Conservation (phyloP, 2,888 invertebrate species). For the Elegia similella region DNA sequence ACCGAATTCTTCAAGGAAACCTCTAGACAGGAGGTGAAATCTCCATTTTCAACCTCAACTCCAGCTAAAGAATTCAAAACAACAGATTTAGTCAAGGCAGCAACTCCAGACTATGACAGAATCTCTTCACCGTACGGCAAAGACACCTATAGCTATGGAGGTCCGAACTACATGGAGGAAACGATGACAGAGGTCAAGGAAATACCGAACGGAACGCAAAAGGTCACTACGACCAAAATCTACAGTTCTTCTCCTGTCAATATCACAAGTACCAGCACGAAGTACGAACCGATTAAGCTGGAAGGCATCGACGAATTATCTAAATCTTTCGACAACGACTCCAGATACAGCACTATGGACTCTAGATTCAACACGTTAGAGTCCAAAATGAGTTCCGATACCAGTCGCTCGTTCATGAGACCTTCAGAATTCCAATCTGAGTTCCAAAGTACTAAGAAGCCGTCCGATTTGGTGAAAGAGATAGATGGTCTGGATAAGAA, state of each 20-base stretch:
- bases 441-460: constrained; percentile 55
- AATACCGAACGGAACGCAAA: constrained; percentile 79
- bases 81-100: constrained; percentile 63
- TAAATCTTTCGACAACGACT: constrained; percentile 76
- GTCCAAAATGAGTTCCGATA: constrained; percentile 72
- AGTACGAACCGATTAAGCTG: constrained; percentile 70
- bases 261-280: constrained; percentile 71
- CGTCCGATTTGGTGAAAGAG: constrained; percentile 67
- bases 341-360: constrained; percentile 70
- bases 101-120: constrained; percentile 66
- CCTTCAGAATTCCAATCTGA: constrained; percentile 74
- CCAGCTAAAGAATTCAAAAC: constrained; percentile 54
- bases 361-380: constrained; percentile 71
- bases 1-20: constrained; percentile 61
- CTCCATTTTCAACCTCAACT: constrained; percentile 65
- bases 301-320: constrained; percentile 79
- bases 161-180: constrained; percentile 73
- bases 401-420: constrained; percentile 74
- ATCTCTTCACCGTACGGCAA: constrained; percentile 71
- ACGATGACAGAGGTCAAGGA: constrained; percentile 78
- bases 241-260: constrained; percentile 81
- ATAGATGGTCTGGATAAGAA: constrained; percentile 84
- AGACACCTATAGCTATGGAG: constrained; percentile 62
- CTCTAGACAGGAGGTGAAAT: constrained; percentile 57
- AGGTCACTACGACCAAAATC: constrained; percentile 80